phyloP scores from a whole-genome alignment of 2,797 vertebrate species.

The Loriculus beryllinus region DNA sequence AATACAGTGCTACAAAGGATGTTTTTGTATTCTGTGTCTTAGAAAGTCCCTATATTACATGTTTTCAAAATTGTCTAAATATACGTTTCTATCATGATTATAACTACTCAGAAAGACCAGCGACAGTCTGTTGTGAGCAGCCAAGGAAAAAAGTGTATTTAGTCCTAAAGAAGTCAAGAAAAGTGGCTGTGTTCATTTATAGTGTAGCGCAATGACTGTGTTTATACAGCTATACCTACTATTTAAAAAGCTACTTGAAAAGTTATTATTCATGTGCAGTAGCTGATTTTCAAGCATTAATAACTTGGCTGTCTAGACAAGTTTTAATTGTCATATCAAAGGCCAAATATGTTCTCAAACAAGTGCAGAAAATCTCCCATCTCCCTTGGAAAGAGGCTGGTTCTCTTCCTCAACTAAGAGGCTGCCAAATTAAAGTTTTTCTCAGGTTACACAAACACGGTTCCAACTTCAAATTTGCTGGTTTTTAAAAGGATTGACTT shows the following conservation, averaged over 20 bases:
- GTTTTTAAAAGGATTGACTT: neutral
- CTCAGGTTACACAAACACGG: constrained; percentile 10
- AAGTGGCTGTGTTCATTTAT: constrained; percentile 64
- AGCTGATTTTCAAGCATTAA: constrained; percentile 63
- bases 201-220: constrained; percentile 64
- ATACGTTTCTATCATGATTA: constrained; percentile 24
- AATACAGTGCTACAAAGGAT: constrained; percentile 46
- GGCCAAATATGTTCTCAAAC: constrained; percentile 32
- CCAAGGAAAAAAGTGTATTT: constrained; percentile 56
- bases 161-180: constrained; percentile 59
- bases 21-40: constrained; percentile 54
- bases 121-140: constrained; percentile 53
- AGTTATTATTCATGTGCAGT: constrained; percentile 64
- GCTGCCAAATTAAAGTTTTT: constrained; percentile 22
- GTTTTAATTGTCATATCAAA: constrained; percentile 70
- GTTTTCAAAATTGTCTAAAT: constrained; percentile 60
- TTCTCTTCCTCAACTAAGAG: neutral
- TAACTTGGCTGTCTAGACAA: constrained; percentile 66
- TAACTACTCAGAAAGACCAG: constrained; percentile 51
- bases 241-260: constrained; percentile 64
- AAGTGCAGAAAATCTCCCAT: constrained; percentile 30
- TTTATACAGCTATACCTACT: constrained; percentile 65
- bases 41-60: constrained; percentile 57
- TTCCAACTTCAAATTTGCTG: constrained; percentile 3
- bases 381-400: neutral